Evolutionary conservation across 2,888 invertebrate genomes (phyloP), one percentile per base, ranked within the genome.

Genomic region (Aleiodes alternator): DNA sequence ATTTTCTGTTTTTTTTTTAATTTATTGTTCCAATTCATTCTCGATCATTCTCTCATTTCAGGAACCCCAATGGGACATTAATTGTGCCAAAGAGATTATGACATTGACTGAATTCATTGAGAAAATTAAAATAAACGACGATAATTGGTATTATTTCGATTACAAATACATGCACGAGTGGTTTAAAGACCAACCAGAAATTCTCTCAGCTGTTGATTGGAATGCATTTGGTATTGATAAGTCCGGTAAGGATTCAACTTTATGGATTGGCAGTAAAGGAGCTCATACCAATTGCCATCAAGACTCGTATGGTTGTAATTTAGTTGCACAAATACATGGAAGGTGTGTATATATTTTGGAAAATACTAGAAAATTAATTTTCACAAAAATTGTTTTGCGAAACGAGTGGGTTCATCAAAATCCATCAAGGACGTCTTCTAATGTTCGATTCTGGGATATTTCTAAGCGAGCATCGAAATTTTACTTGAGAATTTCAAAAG

Each of bases 261-360:
- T 97, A 72, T 98, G 98, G 98, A 92, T 98, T 81, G 97, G 98
- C 43, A 95, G 94, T 77, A 90, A 91, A 83, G 96, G 96, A 3
- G 95, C 98, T 2, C 96, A 98, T 87, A 98, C 98, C 0, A 96
- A 97, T 1, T 96, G 97, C 78, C 99, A 99, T 89, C 94, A 94
- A 86, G 98, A 99, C 88, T 95, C 97, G 0, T 99, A 98, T 90
- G 98, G 98, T 0, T 95, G 94, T 82, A 99, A 99, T 90, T 92
- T 98, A 84, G 95, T 98, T 9, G 95, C 95, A 69, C 98, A 99
- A 90, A 90, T 97, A 69, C 92, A 93, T 90, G 98, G 98, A 86
- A 95, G 92, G 97, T 97, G 88, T 76, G 75, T 34, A 50, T 23
- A 11, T 12, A 43, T 43, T 6, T 56, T 66, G 7, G 8, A 61